Conservation (phyloP, 1,140 invertebrate species). For the Aphaenogaster rudis region DNA sequence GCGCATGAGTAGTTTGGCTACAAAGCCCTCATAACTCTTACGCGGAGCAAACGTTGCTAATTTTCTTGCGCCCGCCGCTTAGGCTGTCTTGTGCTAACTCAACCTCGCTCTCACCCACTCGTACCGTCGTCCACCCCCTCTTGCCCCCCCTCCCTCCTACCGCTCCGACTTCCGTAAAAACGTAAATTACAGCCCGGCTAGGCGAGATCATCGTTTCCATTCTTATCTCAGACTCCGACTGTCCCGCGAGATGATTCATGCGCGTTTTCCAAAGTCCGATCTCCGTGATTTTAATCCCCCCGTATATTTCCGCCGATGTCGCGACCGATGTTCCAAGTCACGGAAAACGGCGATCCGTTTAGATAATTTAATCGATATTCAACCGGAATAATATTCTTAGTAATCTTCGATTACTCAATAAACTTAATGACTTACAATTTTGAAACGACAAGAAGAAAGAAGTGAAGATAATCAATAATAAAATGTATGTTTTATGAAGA, state of each 20-base stretch:
- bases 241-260: constrained; percentile 56
- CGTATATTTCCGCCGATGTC: constrained; percentile 39
- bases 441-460: not conserved
- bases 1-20: constrained; percentile 83
- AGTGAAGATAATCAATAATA: not conserved
- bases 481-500: not conserved
- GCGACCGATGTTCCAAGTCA: constrained; percentile 21
- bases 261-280: constrained; percentile 58
- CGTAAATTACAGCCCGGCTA: constrained; percentile 71
- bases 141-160: not conserved
- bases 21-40: constrained; percentile 81
- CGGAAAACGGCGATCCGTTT: constrained; percentile 11
- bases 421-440: constrained; percentile 18
- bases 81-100: constrained; percentile 67
- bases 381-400: not conserved
- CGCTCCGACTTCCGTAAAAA: constrained; percentile 67
- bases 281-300: constrained; percentile 52
- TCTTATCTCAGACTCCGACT: constrained; percentile 65
- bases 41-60: constrained; percentile 79
- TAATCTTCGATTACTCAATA: not conserved
- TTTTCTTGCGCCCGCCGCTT: constrained; percentile 76
- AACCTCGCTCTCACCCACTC: constrained; percentile 28
- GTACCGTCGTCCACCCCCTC: not conserved
- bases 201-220: constrained; percentile 71
- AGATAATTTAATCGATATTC: constrained; percentile 26